Evolutionary conservation across 2,888 invertebrate genomes (phyloP), one percentile per base, ranked within the genome.

Genomic region (Choristoneura rosaceana): DNA sequence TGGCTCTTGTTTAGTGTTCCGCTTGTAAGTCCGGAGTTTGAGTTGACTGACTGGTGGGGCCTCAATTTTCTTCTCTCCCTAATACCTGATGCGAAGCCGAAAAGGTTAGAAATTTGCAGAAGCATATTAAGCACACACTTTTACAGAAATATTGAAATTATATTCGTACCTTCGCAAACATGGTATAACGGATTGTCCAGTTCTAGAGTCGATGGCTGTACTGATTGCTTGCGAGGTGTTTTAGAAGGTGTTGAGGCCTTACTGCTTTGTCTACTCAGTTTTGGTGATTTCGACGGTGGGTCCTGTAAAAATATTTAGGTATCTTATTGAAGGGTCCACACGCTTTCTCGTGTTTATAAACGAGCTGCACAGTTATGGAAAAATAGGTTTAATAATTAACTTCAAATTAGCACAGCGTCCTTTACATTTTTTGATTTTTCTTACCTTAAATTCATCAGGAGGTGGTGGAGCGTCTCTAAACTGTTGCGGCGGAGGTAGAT

Each of bases 401-500:
- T 34, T 41, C 14, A 38, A 38, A 38, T 3, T 4, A 38, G 7
- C 7, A 38, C 52, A 17, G 8, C 15, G 50, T 10, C 12, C n/a
- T 55, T 63, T 17, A 14, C 17, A 59, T 61, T 62, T 70, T 68
- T 43, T 43, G 34, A 3, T 43, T 43, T 43, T 43, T 62, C 55
- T 80, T 88, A 93, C 94, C 90, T 91, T 94, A 81, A 97, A 97
- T 80, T 96, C 95, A 79, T 97, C 97, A 0, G 97, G 97, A 9
- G 97, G 97, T 55, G 97, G 96, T 25, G 97, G 96, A 64, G 96
- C 96, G 88, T 97, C 97, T 86, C 97, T 95, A 82, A 98, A 98
- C 89, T 97, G 97, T 83, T 97, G 97, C 1, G 98, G 98, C 0
- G 98, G 98, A 41, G 97, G 97, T 74, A 97, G 94, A 82, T 97